phyloP scores from a whole-genome alignment of 2,113 vertebrate genomes.

The Phalacrocorax aristotelis region DNA sequence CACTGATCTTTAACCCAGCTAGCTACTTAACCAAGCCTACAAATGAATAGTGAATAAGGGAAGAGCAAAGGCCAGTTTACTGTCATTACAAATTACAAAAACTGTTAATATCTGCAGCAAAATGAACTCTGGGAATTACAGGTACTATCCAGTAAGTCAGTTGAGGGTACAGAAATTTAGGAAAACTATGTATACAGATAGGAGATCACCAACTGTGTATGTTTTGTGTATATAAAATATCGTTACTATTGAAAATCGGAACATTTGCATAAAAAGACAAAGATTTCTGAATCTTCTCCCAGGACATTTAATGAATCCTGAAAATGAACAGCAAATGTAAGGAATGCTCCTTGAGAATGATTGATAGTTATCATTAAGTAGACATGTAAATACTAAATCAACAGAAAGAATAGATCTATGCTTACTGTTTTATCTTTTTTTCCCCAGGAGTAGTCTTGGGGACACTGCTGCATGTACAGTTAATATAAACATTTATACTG shows the following conservation, averaged over 20 bases:
- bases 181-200: not conserved
- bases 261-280: not conserved
- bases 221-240: not conserved
- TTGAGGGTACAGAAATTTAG: slow-evolving; percentile 3
- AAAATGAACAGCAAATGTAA: not conserved
- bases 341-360: not conserved
- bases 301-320: not conserved
- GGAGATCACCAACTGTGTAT: not conserved
- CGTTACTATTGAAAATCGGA: not conserved
- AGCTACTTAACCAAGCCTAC: slow-evolving; percentile 78
- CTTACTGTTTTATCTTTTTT: not conserved
- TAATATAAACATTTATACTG: slow-evolving; percentile 64
- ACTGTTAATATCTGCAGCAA: slow-evolving; percentile 77
- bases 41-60: slow-evolving; percentile 79
- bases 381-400: not conserved
- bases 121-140: slow-evolving; percentile 71
- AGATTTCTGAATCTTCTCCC: not conserved
- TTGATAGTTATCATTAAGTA: not conserved
- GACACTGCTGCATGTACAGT: slow-evolving; percentile 52
- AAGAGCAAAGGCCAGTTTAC: slow-evolving; percentile 83
- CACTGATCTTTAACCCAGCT: slow-evolving; percentile 82
- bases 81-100: slow-evolving; percentile 78
- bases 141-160: slow-evolving; percentile 64
- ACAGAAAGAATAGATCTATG: not conserved
- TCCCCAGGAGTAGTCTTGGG: slow-evolving; percentile 5